Evolutionary conservation across 2,113 vertebrate species (phyloP), one percentile per base, ranked within the genome.

Genomic region (Polypterus bichir): DNA sequence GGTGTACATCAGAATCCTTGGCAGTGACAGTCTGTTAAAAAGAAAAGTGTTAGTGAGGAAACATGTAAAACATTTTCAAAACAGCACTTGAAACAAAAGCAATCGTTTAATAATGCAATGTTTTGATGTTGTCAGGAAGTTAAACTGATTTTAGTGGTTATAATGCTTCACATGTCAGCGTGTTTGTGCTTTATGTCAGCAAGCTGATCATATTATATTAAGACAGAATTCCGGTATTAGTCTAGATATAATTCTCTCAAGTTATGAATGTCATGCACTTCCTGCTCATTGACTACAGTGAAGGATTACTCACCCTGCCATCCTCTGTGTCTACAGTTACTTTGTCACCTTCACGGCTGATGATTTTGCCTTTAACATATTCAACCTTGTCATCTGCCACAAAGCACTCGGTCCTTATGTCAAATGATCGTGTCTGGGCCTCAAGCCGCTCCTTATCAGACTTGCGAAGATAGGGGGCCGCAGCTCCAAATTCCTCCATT

Each of bases 1-100:
- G 89, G 44, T 87, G 83, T 7, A 89, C 72, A 70, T 83, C 83
- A 1, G 77, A 80, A 56, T 83, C 82, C 66, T 77, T 83, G 46
- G 82, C 77, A 0, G 76, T 79, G 4, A 76, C 72, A 0, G 79
- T 79, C 82, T 83, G 64, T 27, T 62, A 61, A 11, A 47, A 11
- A 7, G 52, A 4, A 47, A 6, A 48, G 9, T n/a, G n/a, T 27
- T 27, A 27, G 27, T 27, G 7, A 53, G 52, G 52, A 5, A n/a
- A n/a, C n/a, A n/a, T n/a, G n/a, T 27, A 27, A 27, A 27, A 27
- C 27, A 27, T 27, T 27, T 27, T 27, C 27, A 27, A 27, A 27
- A 27, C 27, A 27, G 27, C 2, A 27, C 27, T 27, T 27, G 27
- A 27, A 27, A 27, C 27, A 27, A 27, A 27, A 27, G 27, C 27